These are phyloP conservation scores for Macquaria australasica DNA, from an alignment of 2,113 vertebrate species.

Conservation along the genomic window DNA sequence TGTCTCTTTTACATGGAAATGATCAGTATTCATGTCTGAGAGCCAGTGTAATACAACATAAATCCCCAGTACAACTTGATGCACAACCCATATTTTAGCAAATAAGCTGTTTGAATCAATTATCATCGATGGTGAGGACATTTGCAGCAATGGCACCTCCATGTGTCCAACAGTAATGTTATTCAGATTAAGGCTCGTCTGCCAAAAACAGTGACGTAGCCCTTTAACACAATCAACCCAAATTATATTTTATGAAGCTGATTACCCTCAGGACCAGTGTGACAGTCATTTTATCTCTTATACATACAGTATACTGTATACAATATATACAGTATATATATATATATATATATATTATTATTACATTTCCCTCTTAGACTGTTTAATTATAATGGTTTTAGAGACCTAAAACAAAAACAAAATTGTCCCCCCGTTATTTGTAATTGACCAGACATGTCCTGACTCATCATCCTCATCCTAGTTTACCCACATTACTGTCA, in stretches of 20 bases:
- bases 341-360: too few relatives aligned
- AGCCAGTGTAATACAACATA: neutral
- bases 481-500: too few relatives aligned
- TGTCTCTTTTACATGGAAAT: slow-evolving; percentile 29
- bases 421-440: too few relatives aligned
- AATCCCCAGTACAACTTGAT: neutral
- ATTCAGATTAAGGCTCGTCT: neutral
- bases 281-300: neutral
- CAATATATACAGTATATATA: too few relatives aligned
- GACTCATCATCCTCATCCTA: too few relatives aligned
- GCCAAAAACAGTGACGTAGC: neutral
- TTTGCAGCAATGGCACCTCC: neutral
- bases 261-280: neutral
- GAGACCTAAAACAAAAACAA: too few relatives aligned
- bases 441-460: too few relatives aligned
- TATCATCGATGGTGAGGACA: neutral
- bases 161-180: neutral
- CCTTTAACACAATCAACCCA: neutral
- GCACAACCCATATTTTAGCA: neutral
- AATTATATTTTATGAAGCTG: neutral
- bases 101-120: slow-evolving; percentile 21
- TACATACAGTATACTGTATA: too few relatives aligned
- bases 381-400: too few relatives aligned
- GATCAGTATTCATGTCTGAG: slow-evolving; percentile 18
- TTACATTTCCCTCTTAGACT: too few relatives aligned